Evolutionary conservation across 2,888 invertebrate genomes (phyloP), one percentile per base, ranked within the genome.

Genomic region (Euplagia quadripunctaria): DNA sequence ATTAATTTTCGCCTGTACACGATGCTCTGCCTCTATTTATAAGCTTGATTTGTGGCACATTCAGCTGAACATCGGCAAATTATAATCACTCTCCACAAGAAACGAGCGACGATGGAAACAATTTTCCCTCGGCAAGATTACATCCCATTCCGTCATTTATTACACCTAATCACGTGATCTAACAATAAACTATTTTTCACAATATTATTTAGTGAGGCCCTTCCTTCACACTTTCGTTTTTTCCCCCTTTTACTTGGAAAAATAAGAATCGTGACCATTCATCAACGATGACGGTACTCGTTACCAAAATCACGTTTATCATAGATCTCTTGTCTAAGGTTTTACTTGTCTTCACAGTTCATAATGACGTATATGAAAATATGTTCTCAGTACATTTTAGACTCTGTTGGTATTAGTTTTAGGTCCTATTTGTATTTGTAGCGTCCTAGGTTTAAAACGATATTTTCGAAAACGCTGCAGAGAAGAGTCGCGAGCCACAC

Each of bases 251-350:
- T 90, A 87, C 88, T 88, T 83, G 88, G 92, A 94, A 94, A 94
- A 93, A 94, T 92, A 92, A 92, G 88, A 92, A 90, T 91, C 91
- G 87, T 86, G 89, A 86, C 81, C 89, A 93, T 95, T 89, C 89
- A 94, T 95, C 95, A 94, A 88, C 87, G 90, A 88, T 91, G 85
- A 85, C 81, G 87, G 86, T 87, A 88, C 95, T 95, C 92, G 95
- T 95, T 95, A 95, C 95, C 92, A 85, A 95, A 95, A 94, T 94
- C 95, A 94, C 93, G 94, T 93, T 94, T 93, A 94, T 95, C 95
- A 94, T 95, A 94, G 93, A 95, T 95, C 94, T 94, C 95, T 94
- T 92, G 93, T 94, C 94, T 93, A 93, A 94, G 94, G 93, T 92
- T 93, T 93, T 93, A 91, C 88, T 87, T 91, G 87, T 87, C 77